A percentile compares a stretch with the other conserved stretches of the same genome.
These are phyloP conservation scores for Rhopilema esculentum DNA, from an alignment of 30 jellyfish, hydroid and myxozoan species.

Conservation along the genomic window DNA sequence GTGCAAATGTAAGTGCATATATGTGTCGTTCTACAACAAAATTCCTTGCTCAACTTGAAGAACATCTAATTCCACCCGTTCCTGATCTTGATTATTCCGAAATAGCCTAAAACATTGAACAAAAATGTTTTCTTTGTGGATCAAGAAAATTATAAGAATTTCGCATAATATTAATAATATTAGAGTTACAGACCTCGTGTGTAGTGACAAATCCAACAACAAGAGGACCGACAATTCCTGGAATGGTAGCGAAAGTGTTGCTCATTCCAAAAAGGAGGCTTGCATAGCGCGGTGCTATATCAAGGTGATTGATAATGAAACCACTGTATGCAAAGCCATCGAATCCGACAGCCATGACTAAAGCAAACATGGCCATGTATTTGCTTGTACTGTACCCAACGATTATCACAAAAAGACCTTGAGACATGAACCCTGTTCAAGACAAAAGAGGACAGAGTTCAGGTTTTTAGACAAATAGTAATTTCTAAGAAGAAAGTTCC, in stretches of 20 bases:
- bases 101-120: too few relatives aligned
- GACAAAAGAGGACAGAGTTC: not conserved
- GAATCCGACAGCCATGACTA: constrained; percentile 90
- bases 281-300: constrained; percentile 96
- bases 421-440: constrained; percentile 76
- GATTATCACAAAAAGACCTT: constrained; percentile 75
- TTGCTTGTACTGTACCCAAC: constrained; percentile 83
- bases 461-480: too few relatives aligned
- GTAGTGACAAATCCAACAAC: constrained; percentile 85
- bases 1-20: too few relatives aligned
- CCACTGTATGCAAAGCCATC: constrained; percentile 97
- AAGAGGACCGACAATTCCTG: constrained; percentile 91
- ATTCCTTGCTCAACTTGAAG: too few relatives aligned
- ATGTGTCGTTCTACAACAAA: too few relatives aligned
- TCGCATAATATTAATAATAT: not conserved
- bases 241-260: constrained; percentile 94
- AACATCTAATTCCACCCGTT: too few relatives aligned
- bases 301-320: constrained; percentile 90
- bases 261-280: constrained; percentile 90
- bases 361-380: constrained; percentile 77
- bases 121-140: too few relatives aligned
- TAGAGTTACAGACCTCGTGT: constrained; percentile 69
- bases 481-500: too few relatives aligned
- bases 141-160: too few relatives aligned
- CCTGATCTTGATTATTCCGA: too few relatives aligned